Evolutionary conservation across 2,888 invertebrate species (phyloP).

Genomic region (Helleia helle): DNA sequence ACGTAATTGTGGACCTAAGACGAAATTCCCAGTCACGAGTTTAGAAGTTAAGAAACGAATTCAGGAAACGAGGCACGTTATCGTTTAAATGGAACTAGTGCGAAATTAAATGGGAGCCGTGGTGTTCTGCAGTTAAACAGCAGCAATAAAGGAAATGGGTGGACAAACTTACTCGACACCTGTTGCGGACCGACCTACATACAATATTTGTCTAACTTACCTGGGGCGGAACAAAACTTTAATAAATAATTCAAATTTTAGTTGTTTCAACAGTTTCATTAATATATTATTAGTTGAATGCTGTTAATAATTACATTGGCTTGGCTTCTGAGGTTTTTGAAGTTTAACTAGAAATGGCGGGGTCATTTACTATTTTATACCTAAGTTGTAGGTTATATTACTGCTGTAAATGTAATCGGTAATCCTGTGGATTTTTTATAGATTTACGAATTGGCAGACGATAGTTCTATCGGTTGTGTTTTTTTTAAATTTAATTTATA

Average conservation of each 20-base stretch:
- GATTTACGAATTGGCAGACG: no score
- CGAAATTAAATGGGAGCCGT: conserved; percentile 16
- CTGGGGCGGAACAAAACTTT: neutral
- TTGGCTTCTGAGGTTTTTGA: no score
- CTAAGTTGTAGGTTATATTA: no score
- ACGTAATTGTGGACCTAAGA: conserved; percentile 7
- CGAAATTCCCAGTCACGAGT: neutral
- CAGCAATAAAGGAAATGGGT: conserved; percentile 18
- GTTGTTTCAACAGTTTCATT: no score
- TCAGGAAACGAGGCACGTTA: conserved; percentile 16
- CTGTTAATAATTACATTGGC: no score
- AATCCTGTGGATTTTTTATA: no score
- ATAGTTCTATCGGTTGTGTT: no score
- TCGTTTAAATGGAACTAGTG: conserved; percentile 13
- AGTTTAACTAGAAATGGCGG: no score
- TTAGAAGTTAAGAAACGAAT: conserved; percentile 14
- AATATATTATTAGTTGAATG: no score
- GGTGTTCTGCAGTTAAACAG: conserved; percentile 15
- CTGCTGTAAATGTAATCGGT: no score
- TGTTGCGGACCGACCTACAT: conserved; percentile 21
- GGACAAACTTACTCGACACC: conserved; percentile 21
- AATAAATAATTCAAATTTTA: neutral
- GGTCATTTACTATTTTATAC: no score
- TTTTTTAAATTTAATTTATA: no score
- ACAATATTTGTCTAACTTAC: conserved; percentile 15